Evolutionary conservation across 1,140 invertebrate species (phyloP).

Genomic region (Tachypleus tridentatus): DNA sequence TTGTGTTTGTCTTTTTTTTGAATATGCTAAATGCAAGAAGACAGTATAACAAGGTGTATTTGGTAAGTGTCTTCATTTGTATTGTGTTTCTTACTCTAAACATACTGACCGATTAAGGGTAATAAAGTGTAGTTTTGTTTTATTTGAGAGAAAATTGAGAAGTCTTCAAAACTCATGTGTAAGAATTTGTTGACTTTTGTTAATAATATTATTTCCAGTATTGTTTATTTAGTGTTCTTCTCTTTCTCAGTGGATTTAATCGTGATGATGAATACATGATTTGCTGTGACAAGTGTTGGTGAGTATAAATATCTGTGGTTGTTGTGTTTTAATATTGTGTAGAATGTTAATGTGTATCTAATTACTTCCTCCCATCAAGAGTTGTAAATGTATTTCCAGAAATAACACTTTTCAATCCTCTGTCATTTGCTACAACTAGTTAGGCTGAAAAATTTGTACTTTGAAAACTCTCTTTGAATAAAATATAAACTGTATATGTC

Average conservation of each 20-base stretch:
- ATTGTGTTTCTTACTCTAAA: background rate
- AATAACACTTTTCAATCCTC: no score
- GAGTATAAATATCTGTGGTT: constrained; percentile 38
- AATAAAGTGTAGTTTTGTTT: background rate
- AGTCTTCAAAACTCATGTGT: no score
- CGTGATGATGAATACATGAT: constrained; percentile 99
- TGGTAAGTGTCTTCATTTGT: background rate
- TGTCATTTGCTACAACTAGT: no score
- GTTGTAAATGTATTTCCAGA: background rate
- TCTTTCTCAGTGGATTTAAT: constrained; percentile 58
- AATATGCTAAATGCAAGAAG: background rate
- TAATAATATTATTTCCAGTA: background rate
- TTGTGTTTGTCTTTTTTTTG: background rate
- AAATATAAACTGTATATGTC: no score
- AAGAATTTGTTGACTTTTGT: background rate
- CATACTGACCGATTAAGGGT: background rate
- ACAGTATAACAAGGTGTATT: no score
- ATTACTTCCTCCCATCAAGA: constrained; percentile 4
- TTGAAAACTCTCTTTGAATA: no score
- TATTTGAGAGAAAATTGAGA: no score
- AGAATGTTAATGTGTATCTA: background rate
- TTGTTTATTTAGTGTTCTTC: constrained; percentile 14
- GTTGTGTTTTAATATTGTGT: background rate
- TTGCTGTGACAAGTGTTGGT: constrained; percentile 75
- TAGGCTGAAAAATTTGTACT: no score